Evolutionary conservation across 2,797 vertebrate genomes (phyloP).

Genomic region (Lacerta viridis): DNA sequence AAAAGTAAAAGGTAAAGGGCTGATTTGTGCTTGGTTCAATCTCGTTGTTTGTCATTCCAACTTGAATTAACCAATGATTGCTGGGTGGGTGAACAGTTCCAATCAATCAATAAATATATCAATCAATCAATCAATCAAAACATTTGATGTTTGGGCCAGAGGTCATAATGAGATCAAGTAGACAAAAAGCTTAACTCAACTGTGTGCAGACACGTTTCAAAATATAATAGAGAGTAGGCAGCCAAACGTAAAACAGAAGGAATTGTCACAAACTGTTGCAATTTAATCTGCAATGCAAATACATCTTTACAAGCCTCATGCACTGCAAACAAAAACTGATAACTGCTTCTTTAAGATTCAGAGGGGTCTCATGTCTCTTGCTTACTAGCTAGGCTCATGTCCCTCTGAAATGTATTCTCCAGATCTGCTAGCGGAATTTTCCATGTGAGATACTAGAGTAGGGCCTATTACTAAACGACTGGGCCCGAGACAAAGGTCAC

Average conservation of each 20-base stretch:
- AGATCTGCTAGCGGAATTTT: background rate
- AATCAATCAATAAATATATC: background rate
- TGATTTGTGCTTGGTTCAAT: background rate
- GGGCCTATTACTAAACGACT: background rate
- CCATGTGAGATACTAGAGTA: background rate
- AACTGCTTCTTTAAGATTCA: background rate
- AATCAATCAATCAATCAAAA: background rate
- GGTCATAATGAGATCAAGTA: background rate
- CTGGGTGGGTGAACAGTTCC: background rate
- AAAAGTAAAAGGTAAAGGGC: background rate
- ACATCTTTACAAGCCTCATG: background rate
- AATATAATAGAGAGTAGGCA: background rate
- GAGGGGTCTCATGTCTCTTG: background rate
- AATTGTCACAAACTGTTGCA: background rate
- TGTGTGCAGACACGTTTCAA: background rate
- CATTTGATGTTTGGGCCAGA: background rate
- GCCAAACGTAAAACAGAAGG: too few relatives aligned
- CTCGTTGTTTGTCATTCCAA: background rate
- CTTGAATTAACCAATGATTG: background rate
- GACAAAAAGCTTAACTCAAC: background rate
- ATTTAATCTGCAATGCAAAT: background rate
- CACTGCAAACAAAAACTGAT: background rate
- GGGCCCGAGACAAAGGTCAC: constrained; percentile 2
- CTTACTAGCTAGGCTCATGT: background rate
- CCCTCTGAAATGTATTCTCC: background rate